phyloP scores from a whole-genome alignment of 2,888 invertebrate genomes.

The Horisme vitalbata region DNA sequence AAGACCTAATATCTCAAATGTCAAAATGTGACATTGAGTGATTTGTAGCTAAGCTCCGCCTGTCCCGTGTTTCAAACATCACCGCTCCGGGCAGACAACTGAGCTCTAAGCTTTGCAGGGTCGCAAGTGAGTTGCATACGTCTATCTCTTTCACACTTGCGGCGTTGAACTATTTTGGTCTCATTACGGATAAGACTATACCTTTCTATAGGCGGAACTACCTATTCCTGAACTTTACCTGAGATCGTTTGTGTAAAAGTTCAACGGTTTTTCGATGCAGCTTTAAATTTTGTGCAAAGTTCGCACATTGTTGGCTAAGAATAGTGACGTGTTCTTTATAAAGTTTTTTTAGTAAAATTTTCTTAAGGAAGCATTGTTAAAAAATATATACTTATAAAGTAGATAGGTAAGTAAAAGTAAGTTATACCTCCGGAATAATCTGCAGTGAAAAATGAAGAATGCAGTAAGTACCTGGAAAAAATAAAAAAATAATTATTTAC shows the following conservation, averaged over 20 bases:
- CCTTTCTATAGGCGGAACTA: slow-evolving; percentile 76
- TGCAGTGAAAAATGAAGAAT: slow-evolving; percentile 23
- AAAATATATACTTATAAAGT: too few species aligned
- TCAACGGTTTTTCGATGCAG: slow-evolving; percentile 75
- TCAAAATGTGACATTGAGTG: slow-evolving; percentile 84
- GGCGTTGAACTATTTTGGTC: slow-evolving; percentile 51
- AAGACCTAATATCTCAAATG: slow-evolving; percentile 84
- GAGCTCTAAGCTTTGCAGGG: slow-evolving; percentile 76
- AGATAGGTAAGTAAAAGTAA: neutral
- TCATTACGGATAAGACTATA: slow-evolving; percentile 68
- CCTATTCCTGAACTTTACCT: slow-evolving; percentile 77
- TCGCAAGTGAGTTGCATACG: slow-evolving; percentile 69
- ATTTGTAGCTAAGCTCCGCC: slow-evolving; percentile 84
- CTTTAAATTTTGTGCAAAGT: slow-evolving; percentile 60
- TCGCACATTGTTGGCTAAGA: slow-evolving; percentile 29
- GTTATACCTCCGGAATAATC: neutral
- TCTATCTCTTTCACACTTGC: slow-evolving; percentile 62
- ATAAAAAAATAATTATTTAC: slow-evolving; percentile 19
- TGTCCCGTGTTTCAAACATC: slow-evolving; percentile 84
- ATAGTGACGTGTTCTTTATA: slow-evolving; percentile 25
- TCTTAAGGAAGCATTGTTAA: neutral
- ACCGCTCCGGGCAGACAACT: slow-evolving; percentile 81
- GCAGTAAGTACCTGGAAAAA: slow-evolving; percentile 46
- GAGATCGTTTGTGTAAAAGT: slow-evolving; percentile 81
- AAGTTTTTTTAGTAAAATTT: slow-evolving; percentile 11